A percentile compares a stretch with the other conserved stretches of the same genome.
These are phyloP conservation scores for Andrena chrysosceles DNA, from an alignment of 2,888 invertebrate genomes.

Conservation along the genomic window DNA sequence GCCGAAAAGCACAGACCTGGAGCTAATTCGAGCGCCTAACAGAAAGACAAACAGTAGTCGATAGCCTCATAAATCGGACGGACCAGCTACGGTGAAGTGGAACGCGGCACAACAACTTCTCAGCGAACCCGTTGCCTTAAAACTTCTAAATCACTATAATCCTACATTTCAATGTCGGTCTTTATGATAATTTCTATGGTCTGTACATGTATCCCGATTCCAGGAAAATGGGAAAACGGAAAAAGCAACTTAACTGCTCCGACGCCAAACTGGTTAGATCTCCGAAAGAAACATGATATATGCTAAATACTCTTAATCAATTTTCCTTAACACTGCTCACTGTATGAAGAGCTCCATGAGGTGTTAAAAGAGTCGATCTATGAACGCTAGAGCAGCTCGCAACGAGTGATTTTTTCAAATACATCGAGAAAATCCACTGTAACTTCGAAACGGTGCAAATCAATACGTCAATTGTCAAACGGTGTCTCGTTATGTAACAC, in stretches of 20 bases:
- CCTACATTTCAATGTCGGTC: background rate
- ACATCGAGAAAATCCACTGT: background rate
- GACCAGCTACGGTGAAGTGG: too few relatives aligned
- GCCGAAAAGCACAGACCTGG: background rate
- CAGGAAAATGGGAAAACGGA: background rate
- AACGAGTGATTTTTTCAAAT: background rate
- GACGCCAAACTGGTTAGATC: slow-evolving; percentile 4
- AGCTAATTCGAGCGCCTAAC: background rate
- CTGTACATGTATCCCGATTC: background rate
- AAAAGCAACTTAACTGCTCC: background rate
- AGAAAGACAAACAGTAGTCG: slow-evolving; percentile 6
- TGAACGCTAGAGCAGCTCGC: background rate
- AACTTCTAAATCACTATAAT: too few relatives aligned
- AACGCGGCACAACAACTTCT: background rate
- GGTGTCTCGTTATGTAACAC: slow-evolving; percentile 27
- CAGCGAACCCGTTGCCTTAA: background rate
- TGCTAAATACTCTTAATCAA: background rate
- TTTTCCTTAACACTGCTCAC: background rate
- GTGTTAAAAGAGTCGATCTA: background rate
- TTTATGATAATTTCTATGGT: background rate
- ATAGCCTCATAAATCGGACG: slow-evolving; percentile 7
- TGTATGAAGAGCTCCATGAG: background rate
- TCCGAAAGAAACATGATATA: background rate
- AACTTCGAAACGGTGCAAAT: slow-evolving; percentile 34
- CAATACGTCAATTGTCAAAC: slow-evolving; percentile 30